A percentile compares a stretch with the other conserved stretches of the same genome.
These are phyloP conservation scores for Standfussiana lucernea DNA, from an alignment of 2,888 invertebrate species.

Conservation along the genomic window DNA sequence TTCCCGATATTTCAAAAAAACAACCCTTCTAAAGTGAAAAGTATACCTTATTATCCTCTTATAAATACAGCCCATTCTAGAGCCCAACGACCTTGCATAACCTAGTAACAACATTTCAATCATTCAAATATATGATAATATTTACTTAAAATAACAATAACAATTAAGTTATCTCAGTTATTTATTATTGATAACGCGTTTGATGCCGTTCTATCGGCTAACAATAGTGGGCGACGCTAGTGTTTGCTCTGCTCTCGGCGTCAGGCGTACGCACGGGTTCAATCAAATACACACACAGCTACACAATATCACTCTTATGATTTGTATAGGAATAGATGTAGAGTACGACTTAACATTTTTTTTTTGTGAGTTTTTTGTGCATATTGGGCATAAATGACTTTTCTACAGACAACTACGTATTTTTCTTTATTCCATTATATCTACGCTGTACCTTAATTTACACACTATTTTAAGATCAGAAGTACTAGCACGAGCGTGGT, in stretches of 20 bases:
- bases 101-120: conserved; percentile 38
- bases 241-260: conserved; percentile 43
- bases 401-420: background rate
- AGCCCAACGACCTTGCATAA: conserved; percentile 4
- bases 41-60: background rate
- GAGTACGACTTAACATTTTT: background rate
- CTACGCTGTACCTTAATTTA: background rate
- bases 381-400: background rate
- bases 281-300: conserved; percentile 22
- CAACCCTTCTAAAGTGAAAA: background rate
- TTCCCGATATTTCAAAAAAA: background rate
- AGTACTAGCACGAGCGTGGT: background rate
- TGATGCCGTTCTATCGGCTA: conserved; percentile 38
- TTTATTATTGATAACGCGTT: conserved; percentile 32
- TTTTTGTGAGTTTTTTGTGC: background rate
- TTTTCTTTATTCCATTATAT: background rate
- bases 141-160: conserved; percentile 38
- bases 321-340: conserved; percentile 18
- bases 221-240: conserved; percentile 39
- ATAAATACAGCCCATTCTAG: background rate
- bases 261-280: conserved; percentile 37
- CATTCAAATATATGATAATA: conserved; percentile 36
- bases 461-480: background rate
- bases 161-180: conserved; percentile 51
- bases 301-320: conserved; percentile 18